Evolutionary conservation across 2,797 vertebrate species (phyloP).

Genomic region (Helarctos malayanus): DNA sequence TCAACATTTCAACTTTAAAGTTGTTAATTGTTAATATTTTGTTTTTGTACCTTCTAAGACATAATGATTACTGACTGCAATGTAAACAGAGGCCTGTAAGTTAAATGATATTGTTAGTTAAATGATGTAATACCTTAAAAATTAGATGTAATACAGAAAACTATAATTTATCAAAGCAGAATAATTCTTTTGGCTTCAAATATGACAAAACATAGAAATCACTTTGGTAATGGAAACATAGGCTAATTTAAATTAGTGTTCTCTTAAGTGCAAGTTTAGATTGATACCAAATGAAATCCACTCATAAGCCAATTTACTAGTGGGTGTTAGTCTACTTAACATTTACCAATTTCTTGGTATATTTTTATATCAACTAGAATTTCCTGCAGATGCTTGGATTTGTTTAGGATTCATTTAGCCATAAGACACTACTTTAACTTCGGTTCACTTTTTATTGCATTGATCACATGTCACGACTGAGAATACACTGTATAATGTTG

Average conservation of each 20-base stretch:
- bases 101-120: conserved; percentile 37
- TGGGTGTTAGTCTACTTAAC: background rate
- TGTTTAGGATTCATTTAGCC: conserved; percentile 26
- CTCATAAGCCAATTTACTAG: background rate
- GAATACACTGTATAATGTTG: background rate
- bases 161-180: conserved; percentile 31
- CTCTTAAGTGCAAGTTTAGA: conserved; percentile 16
- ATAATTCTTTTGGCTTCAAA: background rate
- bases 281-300: conserved; percentile 41
- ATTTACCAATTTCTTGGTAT: conserved; percentile 33
- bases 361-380: background rate
- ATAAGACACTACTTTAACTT: background rate
- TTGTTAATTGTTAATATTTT: conserved; percentile 28
- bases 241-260: background rate
- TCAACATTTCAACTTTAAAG: conserved; percentile 58
- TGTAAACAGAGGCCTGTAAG: background rate
- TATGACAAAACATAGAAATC: conserved; percentile 32
- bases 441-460: conserved; percentile 60
- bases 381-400: conserved; percentile 33
- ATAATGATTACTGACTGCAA: background rate
- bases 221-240: background rate
- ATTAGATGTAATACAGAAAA: conserved; percentile 2
- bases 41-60: conserved; percentile 33
- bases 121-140: conserved; percentile 44
- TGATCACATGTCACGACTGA: background rate